Evolutionary conservation across 2,113 vertebrate species (phyloP), one percentile per base, ranked within the genome.

Genomic region (Strix uralensis): DNA sequence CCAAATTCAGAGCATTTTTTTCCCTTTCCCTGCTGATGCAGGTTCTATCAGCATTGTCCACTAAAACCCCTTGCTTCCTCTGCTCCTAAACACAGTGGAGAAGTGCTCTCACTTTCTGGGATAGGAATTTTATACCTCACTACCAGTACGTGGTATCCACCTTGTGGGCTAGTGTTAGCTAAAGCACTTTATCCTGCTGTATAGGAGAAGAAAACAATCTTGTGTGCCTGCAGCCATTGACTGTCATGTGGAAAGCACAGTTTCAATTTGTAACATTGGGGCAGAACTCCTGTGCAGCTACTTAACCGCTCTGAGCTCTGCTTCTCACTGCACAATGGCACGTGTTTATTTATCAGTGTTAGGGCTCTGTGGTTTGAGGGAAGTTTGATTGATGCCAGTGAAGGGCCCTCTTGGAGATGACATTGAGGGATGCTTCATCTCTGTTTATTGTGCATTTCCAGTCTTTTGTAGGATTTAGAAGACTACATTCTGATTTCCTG

Each of bases 1-100:
- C 29, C 36, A 74, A 27, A 91, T 58, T 74, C 49, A 73, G 34
- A 80, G 11, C 29, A 27, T 30, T 14, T 0, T 0, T 57, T 90
- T 61, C 7, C 29, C 8, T 46, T 46, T 46, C 17, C 44, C 16
- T 46, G 44, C 16, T 46, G 44, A 46, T 46, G 2, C 4, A 26
- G 11, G 5, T 65, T 11, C 15, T 90, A 10, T 38, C 52, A 67
- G 15, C 6, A 67, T 4, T 0, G 0, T 23, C 25, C 29, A 13
- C 47, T 51, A 42, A 94, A 62, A 29, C 9, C 40, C 7, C 12
- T 44, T 34, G 13, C 1, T 51, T 85, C 9, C 9, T 49, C 38
- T 55, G 29, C 10, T 90, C 20, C 29, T 87, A 61, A 79, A 90
- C 58, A 29, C 15, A 30, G 11, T 22, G 9, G 15, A 63, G 21